phyloP scores from a whole-genome alignment of 2,888 invertebrate genomes.

The Hydraecia micacea region DNA sequence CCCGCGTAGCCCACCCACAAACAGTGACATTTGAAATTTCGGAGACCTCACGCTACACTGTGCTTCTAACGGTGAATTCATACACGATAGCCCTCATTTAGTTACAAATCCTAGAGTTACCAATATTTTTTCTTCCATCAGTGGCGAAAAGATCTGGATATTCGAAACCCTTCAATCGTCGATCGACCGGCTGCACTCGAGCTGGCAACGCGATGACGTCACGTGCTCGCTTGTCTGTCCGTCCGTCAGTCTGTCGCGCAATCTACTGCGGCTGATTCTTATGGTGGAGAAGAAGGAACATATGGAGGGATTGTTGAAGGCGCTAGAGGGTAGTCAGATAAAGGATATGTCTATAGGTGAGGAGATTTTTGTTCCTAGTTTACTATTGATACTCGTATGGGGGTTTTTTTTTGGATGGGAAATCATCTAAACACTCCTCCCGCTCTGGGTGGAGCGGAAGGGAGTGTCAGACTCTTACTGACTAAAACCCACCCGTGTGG shows the following conservation, averaged over 20 bases:
- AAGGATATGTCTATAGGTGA: constrained; percentile 70
- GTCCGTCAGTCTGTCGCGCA: constrained; percentile 67
- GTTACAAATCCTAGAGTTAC: background rate
- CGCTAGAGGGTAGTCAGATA: constrained; percentile 50
- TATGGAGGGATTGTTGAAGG: constrained; percentile 59
- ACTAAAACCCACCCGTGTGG: no score
- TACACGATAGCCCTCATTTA: no score
- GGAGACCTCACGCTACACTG: no score
- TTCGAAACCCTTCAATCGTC: constrained; percentile 77
- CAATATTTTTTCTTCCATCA: constrained; percentile 56
- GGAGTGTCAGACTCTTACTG: no score
- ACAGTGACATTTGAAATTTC: no score
- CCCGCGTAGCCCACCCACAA: no score
- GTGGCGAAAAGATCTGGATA: constrained; percentile 85
- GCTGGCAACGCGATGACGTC: constrained; percentile 71
- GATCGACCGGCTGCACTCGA: constrained; percentile 62
- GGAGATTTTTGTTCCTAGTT: constrained; percentile 1
- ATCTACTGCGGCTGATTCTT: constrained; percentile 62
- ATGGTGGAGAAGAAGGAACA: constrained; percentile 54
- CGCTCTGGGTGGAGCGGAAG: no score
- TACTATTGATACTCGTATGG: no score
- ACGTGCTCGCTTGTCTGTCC: constrained; percentile 73
- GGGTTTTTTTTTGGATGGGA: no score
- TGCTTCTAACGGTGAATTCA: no score
- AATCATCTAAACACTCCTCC: no score